Conservation (phyloP, 2,113 vertebrate genomes). For the Phaethornis superciliosus region DNA sequence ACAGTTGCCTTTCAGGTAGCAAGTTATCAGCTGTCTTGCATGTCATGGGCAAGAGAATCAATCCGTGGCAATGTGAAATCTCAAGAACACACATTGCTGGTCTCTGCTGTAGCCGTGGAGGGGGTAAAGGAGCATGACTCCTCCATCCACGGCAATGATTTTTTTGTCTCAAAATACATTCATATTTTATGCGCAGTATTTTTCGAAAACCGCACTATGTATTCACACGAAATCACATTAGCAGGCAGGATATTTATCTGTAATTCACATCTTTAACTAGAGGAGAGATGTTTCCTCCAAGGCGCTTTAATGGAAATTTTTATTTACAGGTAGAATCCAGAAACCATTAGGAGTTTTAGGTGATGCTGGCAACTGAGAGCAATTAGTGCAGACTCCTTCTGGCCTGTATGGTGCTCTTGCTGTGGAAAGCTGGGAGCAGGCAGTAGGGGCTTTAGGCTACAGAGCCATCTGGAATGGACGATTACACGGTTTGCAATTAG, state of each 20-base stretch:
- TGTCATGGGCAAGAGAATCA: slow-evolving; percentile 6
- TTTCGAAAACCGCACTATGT: slow-evolving; percentile 56
- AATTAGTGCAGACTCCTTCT: background rate
- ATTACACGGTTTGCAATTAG: slow-evolving; percentile 33
- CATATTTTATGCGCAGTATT: background rate
- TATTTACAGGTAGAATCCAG: slow-evolving; percentile 31
- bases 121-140: background rate
- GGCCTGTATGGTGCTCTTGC: background rate
- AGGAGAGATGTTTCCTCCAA: background rate
- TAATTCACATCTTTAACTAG: slow-evolving; percentile 19
- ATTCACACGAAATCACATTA: slow-evolving; percentile 20
- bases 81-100: background rate
- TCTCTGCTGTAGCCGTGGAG: background rate
- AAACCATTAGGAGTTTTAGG: slow-evolving; percentile 5
- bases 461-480: background rate
- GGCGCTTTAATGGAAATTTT: slow-evolving; percentile 39
- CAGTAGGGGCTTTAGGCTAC: background rate
- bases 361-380: background rate
- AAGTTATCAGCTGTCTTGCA: slow-evolving; percentile 27
- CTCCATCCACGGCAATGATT: background rate
- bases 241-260: slow-evolving; percentile 21
- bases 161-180: slow-evolving; percentile 9
- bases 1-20: slow-evolving; percentile 41
- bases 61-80: background rate
- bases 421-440: background rate